Evolutionary conservation across 2,113 vertebrate genomes (phyloP).

Genomic region (Centropristis striata): DNA sequence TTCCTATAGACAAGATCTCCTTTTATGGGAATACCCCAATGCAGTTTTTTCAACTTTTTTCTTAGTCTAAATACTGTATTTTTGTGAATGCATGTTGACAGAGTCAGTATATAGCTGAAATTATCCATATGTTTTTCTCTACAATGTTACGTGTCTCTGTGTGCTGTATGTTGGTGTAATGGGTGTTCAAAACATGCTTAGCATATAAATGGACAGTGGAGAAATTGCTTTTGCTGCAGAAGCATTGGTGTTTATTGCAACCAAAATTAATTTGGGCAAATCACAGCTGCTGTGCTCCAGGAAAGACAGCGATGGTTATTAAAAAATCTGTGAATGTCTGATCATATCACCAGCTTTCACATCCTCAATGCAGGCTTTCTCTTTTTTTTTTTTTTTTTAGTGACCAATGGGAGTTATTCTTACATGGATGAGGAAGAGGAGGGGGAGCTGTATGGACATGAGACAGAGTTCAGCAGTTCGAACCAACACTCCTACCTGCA

Average conservation of each 20-base stretch:
- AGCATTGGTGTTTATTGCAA: neutral
- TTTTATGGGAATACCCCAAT: too few relatives aligned
- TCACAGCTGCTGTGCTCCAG: neutral
- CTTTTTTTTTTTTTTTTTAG: slow-evolving; percentile 41
- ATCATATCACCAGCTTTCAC: neutral
- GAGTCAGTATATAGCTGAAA: too few relatives aligned
- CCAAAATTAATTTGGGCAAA: neutral
- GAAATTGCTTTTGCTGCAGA: slow-evolving; percentile 1
- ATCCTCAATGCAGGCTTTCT: neutral
- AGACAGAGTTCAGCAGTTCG: slow-evolving; percentile 74
- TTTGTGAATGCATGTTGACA: too few relatives aligned
- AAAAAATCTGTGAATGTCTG: neutral
- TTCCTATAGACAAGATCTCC: too few relatives aligned
- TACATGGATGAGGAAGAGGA: slow-evolving; percentile 82
- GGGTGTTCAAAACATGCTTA: neutral
- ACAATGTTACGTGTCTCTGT: too few relatives aligned
- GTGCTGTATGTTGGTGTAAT: neutral
- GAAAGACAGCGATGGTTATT: neutral
- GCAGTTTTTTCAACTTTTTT: too few relatives aligned
- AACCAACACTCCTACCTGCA: slow-evolving; percentile 69
- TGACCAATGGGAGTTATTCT: slow-evolving; percentile 77
- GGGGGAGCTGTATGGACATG: slow-evolving; percentile 65
- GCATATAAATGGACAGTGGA: neutral
- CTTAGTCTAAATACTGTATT: too few relatives aligned
- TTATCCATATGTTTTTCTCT: too few relatives aligned